Evolutionary conservation across 1,140 invertebrate species (phyloP).

Genomic region (Polyergus mexicanus): DNA sequence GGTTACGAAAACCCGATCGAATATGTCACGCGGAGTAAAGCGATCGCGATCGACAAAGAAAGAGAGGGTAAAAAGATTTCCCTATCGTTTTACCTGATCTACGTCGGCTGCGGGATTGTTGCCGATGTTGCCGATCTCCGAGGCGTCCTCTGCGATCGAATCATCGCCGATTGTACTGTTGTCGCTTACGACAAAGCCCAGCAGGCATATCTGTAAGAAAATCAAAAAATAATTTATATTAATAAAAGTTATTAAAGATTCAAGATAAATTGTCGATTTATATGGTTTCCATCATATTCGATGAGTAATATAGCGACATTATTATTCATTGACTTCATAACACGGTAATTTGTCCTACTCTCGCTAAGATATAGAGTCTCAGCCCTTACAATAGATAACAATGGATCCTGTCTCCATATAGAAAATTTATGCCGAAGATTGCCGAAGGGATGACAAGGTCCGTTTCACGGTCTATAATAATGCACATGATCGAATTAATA

Average conservation of each 20-base stretch:
- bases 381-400: constrained; percentile 10
- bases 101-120: constrained; percentile 77
- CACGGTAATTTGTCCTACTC: not conserved
- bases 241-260: constrained; percentile 19
- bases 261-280: not conserved
- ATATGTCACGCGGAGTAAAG: constrained; percentile 34
- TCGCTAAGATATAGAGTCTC: constrained; percentile 1
- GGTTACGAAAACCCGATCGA: constrained; percentile 24
- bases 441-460: constrained; percentile 17
- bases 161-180: constrained; percentile 82
- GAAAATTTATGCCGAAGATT: constrained; percentile 47
- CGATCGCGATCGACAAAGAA: constrained; percentile 16
- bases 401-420: not conserved
- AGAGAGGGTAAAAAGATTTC: not conserved
- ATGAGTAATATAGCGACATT: not conserved
- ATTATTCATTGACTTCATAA: too few species aligned
- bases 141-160: constrained; percentile 78
- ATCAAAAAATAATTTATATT: not conserved
- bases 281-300: not conserved
- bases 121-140: constrained; percentile 77
- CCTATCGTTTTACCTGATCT: constrained; percentile 78
- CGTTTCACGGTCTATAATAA: not conserved
- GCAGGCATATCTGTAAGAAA: constrained; percentile 81
- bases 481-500: constrained; percentile 3
- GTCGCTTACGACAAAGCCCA: constrained; percentile 81